Base-by-base conservation (phyloP, 2,797 vertebrate genomes). In the Lacerta viridis region DNA sequence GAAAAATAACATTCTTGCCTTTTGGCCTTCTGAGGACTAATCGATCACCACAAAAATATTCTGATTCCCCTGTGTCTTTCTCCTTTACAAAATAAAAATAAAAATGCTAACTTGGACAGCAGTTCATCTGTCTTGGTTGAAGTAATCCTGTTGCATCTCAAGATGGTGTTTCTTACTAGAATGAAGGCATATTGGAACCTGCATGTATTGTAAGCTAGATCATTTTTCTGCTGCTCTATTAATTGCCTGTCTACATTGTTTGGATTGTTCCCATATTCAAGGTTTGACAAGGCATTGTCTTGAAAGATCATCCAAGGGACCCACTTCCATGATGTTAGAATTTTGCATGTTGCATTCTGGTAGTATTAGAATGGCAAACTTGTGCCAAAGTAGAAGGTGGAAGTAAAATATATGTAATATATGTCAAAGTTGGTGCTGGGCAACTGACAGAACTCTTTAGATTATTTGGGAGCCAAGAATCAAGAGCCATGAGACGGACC, bases 61-160 rank as follows among this genome's bases (percentile, higher is more conserved):
- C 10, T 27, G 0, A 0, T 41, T 0, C 88, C 0, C 88, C 89
- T 2, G 20, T 83, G 9, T 80, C 72, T 92, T 79, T 39, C 74
- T 18, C 29, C 72, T 74, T 55, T 79, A 69, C 55, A 71, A 41
- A 84, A 50, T 50, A 3, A 50, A 11, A 3, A 13, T 13, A 3
- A 50, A 50, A 66, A 2, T 74, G 41, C 15, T 29, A 46, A 33
- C 80, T 66, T 15, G 80, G 41, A 68, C 18, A 64, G 36, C 18
- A 41, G 7, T 79, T 36, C 43, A 46, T 88, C 76, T 91, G 88
- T 55, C 36, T 90, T 33, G 78, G 75, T 1, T 17, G 27, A 92
- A 94, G 72, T 68, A 68, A 39, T 46, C 23, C 66, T 77, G 8
- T 29, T 46, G 72, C 75, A 46, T 64, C 39, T 77, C 69, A 41